Evolutionary conservation across 2,113 vertebrate species (phyloP).

Genomic region (Dermatemys mawii): DNA sequence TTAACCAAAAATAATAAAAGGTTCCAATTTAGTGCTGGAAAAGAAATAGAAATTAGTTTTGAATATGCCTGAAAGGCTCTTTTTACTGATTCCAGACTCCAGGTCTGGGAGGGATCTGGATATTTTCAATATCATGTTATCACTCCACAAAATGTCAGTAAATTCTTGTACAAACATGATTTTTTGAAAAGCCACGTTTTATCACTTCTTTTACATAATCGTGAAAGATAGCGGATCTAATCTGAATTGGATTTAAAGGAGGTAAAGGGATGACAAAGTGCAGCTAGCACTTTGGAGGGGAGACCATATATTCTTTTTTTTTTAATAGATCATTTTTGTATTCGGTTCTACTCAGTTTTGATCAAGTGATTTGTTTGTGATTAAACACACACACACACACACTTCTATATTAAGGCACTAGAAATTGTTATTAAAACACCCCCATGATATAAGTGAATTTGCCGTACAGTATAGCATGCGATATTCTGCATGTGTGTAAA

Average conservation of each 20-base stretch:
- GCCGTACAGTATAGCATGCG: rapidly evolving
- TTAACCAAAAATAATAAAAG: not conserved
- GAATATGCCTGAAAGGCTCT: slow-evolving; percentile 29
- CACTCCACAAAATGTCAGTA: slow-evolving; percentile 75
- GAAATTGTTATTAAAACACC: not conserved
- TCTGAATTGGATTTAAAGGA: slow-evolving; percentile 73
- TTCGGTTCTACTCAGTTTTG: not conserved
- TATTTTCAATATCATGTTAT: slow-evolving; percentile 74
- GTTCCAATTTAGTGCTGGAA: not conserved
- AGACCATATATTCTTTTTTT: not conserved
- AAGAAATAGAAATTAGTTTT: slow-evolving; percentile 6
- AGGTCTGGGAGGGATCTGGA: slow-evolving; percentile 65
- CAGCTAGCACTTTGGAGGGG: not conserved
- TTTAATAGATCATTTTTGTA: not conserved
- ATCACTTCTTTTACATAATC: slow-evolving; percentile 73
- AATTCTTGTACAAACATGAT: slow-evolving; percentile 73
- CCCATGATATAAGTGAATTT: not conserved
- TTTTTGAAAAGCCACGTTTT: slow-evolving; percentile 53
- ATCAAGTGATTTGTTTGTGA: not conserved
- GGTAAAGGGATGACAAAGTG: slow-evolving; percentile 45
- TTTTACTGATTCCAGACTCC: slow-evolving; percentile 58
- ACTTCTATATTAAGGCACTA: not conserved
- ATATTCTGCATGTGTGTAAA: not conserved
- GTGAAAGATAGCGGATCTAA: slow-evolving; percentile 79
- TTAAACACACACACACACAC: not conserved